phyloP scores from a whole-genome alignment of 2,888 invertebrate genomes.

The Drosophila trichaetosa region DNA sequence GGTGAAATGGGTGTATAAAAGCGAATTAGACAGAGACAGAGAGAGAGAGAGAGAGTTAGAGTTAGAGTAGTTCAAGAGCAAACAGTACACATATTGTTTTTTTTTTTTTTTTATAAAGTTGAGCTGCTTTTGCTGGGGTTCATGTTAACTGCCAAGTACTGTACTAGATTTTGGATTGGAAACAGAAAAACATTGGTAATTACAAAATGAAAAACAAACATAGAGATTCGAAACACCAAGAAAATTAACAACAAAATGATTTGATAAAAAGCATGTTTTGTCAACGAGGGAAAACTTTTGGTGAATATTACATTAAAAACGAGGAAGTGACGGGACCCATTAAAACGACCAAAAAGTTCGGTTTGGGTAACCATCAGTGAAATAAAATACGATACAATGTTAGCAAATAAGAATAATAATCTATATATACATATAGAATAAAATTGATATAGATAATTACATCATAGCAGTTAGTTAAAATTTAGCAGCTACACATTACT shows the following conservation, averaged over 20 bases:
- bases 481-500: conserved; percentile 70
- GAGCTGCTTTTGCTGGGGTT: conserved; percentile 22
- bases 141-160: conserved; percentile 35
- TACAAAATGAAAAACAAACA: conserved; percentile 14
- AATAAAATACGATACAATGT: conserved; percentile 10
- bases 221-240: conserved; percentile 12
- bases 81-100: conserved; percentile 16
- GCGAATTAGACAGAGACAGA: neutral
- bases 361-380: neutral
- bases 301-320: neutral
- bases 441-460: conserved; percentile 71
- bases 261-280: conserved; percentile 7
- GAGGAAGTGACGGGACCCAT: neutral
- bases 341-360: neutral
- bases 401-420: conserved; percentile 15
- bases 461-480: conserved; percentile 75
- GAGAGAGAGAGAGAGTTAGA: conserved; percentile 13
- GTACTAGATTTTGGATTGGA: conserved; percentile 4
- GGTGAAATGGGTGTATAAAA: conserved; percentile 4
- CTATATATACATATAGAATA: conserved; percentile 39
- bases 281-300: neutral
- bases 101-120: neutral
- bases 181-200: conserved; percentile 7
- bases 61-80: conserved; percentile 15
- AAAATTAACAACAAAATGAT: neutral